Evolutionary conservation across 2,113 vertebrate species (phyloP).

Genomic region (Anoplopoma fimbria): DNA sequence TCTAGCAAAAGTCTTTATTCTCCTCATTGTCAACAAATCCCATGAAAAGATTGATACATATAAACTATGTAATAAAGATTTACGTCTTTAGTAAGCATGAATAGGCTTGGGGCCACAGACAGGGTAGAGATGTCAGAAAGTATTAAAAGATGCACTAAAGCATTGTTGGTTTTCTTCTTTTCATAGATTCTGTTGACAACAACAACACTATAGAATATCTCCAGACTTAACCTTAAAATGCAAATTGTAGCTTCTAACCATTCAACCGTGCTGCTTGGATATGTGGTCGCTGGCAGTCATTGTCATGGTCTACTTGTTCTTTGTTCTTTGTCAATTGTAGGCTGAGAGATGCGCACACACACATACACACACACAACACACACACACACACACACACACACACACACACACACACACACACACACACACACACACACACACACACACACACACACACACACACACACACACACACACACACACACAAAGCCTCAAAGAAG

Average conservation of each 20-base stretch:
- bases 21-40: background rate
- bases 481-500: slow-evolving; percentile 34
- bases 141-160: background rate
- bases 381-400: slow-evolving; percentile 5
- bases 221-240: slow-evolving; percentile 18
- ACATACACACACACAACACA: slow-evolving; percentile 12
- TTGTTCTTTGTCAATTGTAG: slow-evolving; percentile 48
- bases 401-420: slow-evolving; percentile 12
- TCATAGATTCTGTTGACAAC: background rate
- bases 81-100: background rate
- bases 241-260: slow-evolving; percentile 15
- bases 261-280: slow-evolving; percentile 34
- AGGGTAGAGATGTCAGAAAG: background rate
- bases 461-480: slow-evolving; percentile 34
- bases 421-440: slow-evolving; percentile 18
- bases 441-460: background rate
- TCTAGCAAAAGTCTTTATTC: background rate
- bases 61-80: background rate
- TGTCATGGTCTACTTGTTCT: slow-evolving; percentile 57
- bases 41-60: too few species aligned
- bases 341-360: slow-evolving; percentile 10
- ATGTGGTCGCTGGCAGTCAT: slow-evolving; percentile 24
- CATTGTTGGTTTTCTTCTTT: background rate
- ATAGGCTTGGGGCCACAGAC: background rate
- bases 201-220: background rate